These are phyloP conservation scores for Atrina japonica DNA, from an alignment of 2,888 invertebrate genomes.

Conservation along the genomic window DNA sequence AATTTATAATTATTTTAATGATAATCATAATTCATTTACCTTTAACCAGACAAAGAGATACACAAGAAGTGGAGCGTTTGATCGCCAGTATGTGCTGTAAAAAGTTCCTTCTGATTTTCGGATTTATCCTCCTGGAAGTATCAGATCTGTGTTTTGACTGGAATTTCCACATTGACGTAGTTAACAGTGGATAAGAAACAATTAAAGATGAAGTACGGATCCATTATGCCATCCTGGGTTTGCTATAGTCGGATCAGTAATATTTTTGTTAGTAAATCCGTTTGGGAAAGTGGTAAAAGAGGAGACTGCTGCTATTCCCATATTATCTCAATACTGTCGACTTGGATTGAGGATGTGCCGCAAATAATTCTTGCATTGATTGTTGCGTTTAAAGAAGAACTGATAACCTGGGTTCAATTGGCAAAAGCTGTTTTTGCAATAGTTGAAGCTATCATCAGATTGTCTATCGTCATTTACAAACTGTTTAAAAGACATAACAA, in stretches of 20 bases:
- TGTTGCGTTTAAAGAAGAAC: conserved; percentile 5
- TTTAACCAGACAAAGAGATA: too few relatives aligned
- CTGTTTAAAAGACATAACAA: too few relatives aligned
- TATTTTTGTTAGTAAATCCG: background rate
- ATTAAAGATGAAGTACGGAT: background rate
- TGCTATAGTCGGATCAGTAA: conserved; percentile 1
- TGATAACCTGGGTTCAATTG: background rate
- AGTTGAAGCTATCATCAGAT: background rate
- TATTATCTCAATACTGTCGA: background rate
- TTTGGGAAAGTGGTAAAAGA: too few relatives aligned
- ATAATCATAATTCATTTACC: too few relatives aligned
- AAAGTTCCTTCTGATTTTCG: too few relatives aligned
- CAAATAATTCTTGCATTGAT: conserved; percentile 6
- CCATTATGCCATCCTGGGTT: conserved; percentile 3
- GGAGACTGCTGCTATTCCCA: too few relatives aligned
- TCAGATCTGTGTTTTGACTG: conserved; percentile 6
- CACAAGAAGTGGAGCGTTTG: too few relatives aligned
- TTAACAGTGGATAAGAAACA: background rate
- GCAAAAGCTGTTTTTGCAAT: conserved; percentile 7
- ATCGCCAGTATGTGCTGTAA: too few relatives aligned
- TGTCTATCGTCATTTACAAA: background rate
- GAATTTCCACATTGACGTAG: background rate
- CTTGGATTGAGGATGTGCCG: conserved; percentile 5
- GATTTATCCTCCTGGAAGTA: background rate
- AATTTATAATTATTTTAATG: too few relatives aligned